These are phyloP conservation scores for Pseudomyrmex gracilis DNA, from an alignment of 1,140 invertebrate genomes.

Conservation along the genomic window DNA sequence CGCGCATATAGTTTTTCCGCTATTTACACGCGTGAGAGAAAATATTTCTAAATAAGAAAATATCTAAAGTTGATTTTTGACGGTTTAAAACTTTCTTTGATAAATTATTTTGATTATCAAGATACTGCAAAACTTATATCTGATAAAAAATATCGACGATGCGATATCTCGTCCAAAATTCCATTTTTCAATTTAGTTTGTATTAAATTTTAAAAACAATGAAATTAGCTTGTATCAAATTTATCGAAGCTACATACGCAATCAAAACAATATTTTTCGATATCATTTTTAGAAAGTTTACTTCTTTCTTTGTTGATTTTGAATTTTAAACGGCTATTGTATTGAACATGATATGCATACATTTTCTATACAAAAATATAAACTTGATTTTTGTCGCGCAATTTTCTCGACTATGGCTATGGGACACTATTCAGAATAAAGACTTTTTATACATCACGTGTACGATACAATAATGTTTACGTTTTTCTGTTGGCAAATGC, in stretches of 20 bases:
- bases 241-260: background rate
- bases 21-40: background rate
- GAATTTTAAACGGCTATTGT: background rate
- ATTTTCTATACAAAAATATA: background rate
- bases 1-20: background rate
- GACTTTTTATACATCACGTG: constrained; percentile 10
- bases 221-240: background rate
- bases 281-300: too few species aligned
- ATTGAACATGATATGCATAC: too few species aligned
- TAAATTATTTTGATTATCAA: background rate
- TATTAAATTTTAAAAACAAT: background rate
- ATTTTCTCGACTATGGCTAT: background rate
- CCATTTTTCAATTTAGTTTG: background rate
- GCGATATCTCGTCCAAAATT: background rate
- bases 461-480: constrained; percentile 13
- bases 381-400: background rate
- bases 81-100: background rate
- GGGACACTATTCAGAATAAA: constrained; percentile 22
- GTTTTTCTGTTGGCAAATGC: constrained; percentile 2
- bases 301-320: background rate
- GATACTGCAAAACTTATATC: background rate
- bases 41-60: background rate
- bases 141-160: background rate
- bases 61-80: background rate
- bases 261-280: background rate